A percentile compares a stretch with the other conserved stretches of the same genome.
Evolutionary conservation across 2,113 vertebrate genomes (phyloP).

Genomic region (Sceloporus undulatus): DNA sequence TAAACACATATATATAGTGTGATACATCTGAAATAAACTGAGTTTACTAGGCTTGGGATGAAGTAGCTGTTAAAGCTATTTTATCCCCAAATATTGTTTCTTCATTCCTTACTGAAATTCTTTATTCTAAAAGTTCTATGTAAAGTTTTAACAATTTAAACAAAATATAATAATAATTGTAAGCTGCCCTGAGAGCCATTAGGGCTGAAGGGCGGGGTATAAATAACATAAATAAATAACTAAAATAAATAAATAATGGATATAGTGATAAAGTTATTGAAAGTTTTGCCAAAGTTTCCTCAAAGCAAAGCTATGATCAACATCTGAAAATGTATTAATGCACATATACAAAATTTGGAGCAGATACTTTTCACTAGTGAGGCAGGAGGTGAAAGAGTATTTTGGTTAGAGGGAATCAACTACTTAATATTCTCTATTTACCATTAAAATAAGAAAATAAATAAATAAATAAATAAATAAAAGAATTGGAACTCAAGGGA

Average conservation of each 20-base stretch:
- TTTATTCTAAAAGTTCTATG: conserved; percentile 5
- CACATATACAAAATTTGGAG: not conserved
- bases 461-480: not conserved
- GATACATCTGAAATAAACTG: not conserved
- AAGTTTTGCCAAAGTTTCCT: not conserved
- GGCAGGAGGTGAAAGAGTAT: not conserved
- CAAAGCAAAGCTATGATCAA: not conserved
- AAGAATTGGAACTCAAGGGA: not conserved
- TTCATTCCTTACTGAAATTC: not conserved
- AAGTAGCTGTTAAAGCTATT: no score
- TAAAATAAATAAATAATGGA: no score
- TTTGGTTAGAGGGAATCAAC: not conserved
- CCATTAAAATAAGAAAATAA: not conserved
- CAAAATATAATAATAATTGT: not conserved
- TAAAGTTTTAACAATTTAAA: conserved; percentile 25
- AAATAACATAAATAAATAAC: no score
- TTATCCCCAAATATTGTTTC: not conserved
- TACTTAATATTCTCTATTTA: not conserved
- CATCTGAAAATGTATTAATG: not conserved
- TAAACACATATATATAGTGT: not conserved
- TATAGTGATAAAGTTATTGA: not conserved
- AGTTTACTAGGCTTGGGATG: no score
- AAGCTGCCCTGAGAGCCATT: no score
- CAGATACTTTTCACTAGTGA: not conserved
- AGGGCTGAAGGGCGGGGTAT: no score